Conservation (phyloP, 1,140 invertebrate species). For the Danaus melanippus region DNA sequence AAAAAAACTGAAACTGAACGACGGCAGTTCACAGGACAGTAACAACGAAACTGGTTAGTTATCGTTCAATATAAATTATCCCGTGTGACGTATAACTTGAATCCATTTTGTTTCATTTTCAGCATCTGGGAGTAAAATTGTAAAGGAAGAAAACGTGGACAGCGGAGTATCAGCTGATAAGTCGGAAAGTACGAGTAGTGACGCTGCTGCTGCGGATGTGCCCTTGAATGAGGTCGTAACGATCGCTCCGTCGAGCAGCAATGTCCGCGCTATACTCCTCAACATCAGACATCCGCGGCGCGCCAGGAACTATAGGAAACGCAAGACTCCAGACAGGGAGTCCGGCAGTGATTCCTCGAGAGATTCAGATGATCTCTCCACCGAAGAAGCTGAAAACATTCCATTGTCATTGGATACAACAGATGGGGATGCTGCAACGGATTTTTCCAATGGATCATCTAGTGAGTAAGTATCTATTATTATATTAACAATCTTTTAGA, state of each 20-base stretch:
- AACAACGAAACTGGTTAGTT: slow-evolving; percentile 47
- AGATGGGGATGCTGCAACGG: slow-evolving; percentile 22
- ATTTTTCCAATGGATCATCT: slow-evolving; percentile 18
- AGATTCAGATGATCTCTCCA: slow-evolving; percentile 58
- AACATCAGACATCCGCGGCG: slow-evolving; percentile 41
- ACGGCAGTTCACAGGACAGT: slow-evolving; percentile 62
- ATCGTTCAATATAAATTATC: slow-evolving; percentile 14
- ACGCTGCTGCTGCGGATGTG: slow-evolving; percentile 30
- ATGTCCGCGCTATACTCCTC: slow-evolving; percentile 45
- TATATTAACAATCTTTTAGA: too few relatives aligned
- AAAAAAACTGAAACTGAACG: slow-evolving; percentile 64
- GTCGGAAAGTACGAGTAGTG: slow-evolving; percentile 64
- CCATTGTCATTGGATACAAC: slow-evolving; percentile 18
- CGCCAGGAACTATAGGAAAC: slow-evolving; percentile 50
- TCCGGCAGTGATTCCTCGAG: slow-evolving; percentile 50
- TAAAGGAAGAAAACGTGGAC: slow-evolving; percentile 60
- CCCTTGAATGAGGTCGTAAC: slow-evolving; percentile 47
- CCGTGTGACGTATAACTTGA: slow-evolving; percentile 31
- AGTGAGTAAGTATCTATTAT: slow-evolving; percentile 21
- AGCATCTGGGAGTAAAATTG: slow-evolving; percentile 42
- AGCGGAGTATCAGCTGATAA: slow-evolving; percentile 67
- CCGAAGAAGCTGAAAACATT: slow-evolving; percentile 27
- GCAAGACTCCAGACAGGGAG: slow-evolving; percentile 52
- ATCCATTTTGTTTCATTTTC: slow-evolving; percentile 36
- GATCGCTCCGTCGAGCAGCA: slow-evolving; percentile 48